Evolutionary conservation across 2,888 invertebrate species (phyloP), one percentile per base, ranked within the genome.

Genomic region (Metalampra italica): DNA sequence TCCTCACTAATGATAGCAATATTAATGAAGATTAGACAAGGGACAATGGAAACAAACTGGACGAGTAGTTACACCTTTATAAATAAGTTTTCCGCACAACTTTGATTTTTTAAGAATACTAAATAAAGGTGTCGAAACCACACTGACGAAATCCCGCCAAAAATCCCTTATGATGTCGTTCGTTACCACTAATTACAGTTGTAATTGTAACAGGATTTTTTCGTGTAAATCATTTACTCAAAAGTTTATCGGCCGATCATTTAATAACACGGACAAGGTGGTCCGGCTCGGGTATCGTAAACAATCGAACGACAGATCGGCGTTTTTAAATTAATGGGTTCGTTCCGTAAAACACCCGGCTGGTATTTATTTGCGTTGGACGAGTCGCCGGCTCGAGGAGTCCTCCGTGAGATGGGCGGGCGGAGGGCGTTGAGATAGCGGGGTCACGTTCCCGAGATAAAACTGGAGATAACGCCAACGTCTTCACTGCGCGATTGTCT

Each of bases 371-470:
- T 79, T 77, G 71, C 73, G 68, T 71, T 68, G 64, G 56, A 55
- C 50, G 58, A 32, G 5, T 8, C 9, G 11, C 9, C 8, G 9
- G 8, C 32, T 8, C n/a, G 37, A 37, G 7, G n/a, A 7, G 7
- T 66, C 64, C 66, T 62, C 61, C 11, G 9, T 32, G 5, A 62
- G 68, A 70, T 73, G 75, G 82, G 82, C 82, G 85, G 82, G 82
- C 80, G 83, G 85, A 82, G 79, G 76, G 85, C 82, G 83, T 79
- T 49, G 46, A 61, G 88, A 88, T 86, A 88, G 78, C 59, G 75
- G 78, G 88, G 88, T 88, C 89, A 84, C 86, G 86, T 84, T 82
- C 80, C 68, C 60, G 54, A 81, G 89, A 88, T 88, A 88, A 84
- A 72, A 66, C 62, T 43, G 14, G 38, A 75, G 88, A 88, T 89